phyloP scores from a whole-genome alignment of 2,888 invertebrate genomes.

The Luperina nickerlii region DNA sequence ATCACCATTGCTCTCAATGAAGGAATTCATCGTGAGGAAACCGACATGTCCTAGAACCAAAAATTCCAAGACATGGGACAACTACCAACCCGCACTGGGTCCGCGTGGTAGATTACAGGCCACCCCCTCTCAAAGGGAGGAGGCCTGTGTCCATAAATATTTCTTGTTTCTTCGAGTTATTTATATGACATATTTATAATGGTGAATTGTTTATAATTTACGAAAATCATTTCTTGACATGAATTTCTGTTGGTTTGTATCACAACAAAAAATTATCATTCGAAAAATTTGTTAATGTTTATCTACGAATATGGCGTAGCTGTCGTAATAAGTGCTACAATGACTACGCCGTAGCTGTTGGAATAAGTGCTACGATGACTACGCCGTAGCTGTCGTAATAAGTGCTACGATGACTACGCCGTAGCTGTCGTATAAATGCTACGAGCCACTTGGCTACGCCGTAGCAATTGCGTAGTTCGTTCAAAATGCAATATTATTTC shows the following conservation, averaged over 20 bases:
- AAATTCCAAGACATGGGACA: background rate
- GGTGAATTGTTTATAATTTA: background rate
- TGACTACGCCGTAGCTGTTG: background rate
- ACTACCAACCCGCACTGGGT: background rate
- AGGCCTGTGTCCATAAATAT: background rate
- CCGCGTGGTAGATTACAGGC: background rate
- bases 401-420: background rate
- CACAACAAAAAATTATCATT: background rate
- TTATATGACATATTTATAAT: background rate
- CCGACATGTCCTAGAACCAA: background rate
- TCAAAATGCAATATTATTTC: background rate
- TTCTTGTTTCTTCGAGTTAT: background rate
- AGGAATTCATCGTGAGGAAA: background rate
- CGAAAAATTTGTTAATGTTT: background rate
- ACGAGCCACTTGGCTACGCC: conserved; percentile 2
- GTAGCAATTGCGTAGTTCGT: background rate
- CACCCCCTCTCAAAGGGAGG: background rate
- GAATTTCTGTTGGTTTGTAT: background rate
- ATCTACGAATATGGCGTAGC: background rate
- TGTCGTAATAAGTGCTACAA: background rate
- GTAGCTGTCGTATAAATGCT: background rate
- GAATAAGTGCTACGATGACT: background rate
- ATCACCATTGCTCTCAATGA: background rate
- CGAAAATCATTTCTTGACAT: background rate
- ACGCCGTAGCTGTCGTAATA: background rate